phyloP scores from a whole-genome alignment of 2,113 vertebrate species.

The Fregetta grallaria region DNA sequence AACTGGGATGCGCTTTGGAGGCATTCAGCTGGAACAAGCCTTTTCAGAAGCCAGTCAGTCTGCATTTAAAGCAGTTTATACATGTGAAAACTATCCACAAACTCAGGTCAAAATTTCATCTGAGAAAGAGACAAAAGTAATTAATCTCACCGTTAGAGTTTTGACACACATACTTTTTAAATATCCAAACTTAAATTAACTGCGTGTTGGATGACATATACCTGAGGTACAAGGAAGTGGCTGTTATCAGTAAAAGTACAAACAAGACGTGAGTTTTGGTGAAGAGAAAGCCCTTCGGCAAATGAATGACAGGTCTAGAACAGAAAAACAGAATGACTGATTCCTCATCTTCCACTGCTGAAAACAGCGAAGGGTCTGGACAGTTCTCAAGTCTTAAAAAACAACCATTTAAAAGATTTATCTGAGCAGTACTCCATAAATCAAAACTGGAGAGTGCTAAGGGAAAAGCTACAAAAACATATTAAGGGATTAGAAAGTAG shows the following conservation, averaged over 20 bases:
- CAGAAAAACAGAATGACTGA: background rate
- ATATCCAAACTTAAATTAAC: background rate
- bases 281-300: background rate
- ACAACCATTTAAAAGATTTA: background rate
- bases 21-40: rapidly evolving
- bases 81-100: rapidly evolving
- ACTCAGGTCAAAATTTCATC: background rate
- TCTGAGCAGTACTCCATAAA: background rate
- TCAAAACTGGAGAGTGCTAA: background rate
- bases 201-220: rapidly evolving
- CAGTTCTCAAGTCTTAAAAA: background rate
- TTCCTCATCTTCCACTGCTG: background rate
- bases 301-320: background rate
- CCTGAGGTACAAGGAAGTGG: too few relatives aligned
- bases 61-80: background rate
- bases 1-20: background rate
- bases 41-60: background rate
- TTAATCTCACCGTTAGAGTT: background rate
- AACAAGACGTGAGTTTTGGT: background rate
- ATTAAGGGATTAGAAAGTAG: background rate
- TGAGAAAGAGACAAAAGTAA: background rate
- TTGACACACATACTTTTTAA: background rate
- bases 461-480: background rate
- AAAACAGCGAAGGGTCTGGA: background rate
- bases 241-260: background rate